Base-by-base conservation (phyloP, 2,797 vertebrate species). In the Myotis pilosus region DNA sequence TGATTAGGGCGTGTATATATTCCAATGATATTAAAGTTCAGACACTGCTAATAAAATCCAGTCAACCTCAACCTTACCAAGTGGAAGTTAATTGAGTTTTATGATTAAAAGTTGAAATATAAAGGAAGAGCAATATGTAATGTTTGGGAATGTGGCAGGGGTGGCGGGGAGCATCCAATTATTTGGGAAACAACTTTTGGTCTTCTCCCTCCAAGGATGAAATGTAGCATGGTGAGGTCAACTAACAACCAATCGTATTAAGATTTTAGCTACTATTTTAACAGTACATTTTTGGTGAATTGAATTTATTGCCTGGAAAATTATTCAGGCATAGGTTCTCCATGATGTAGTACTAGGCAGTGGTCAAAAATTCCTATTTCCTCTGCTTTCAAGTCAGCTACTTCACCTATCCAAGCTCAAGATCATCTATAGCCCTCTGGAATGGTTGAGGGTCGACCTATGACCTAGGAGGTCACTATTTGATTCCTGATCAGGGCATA, bases 301-400 rank as follows among this genome's bases (percentile, higher is more conserved):
- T 93, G n/a, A 87, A 95, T 60, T 64, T 88, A 51, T 41, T 72
- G 19, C 55, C 44, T 91, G 33, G 84, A 91, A 96, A 80, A 80
- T 74, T 60, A 72, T 81, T 74, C 8, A 71, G 22, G 10, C 62
- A 81, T 49, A 89, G 9, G 53, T 85, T 82, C 90, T 88, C 33
- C 62, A 86, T 33, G 17, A 71, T 57, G 16, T 13, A 60, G 23
- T n/a, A 19, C 5, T 36, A 83, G 51, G 13, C 47, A 38, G 16
- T 64, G 38, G 36, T 68, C 28, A 80, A 80, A 80, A 74, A 74
- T 80, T 78, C 49, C 25, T 79, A n/a, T 60, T 93, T 92, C 22
- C 36, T 87, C 60, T 64, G 62, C 57, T 60, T 60, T 60, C 2
- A 60, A 60, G 57, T 60, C 60, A 62, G 28, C 60, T 62, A 62